Evolutionary conservation across 2,888 invertebrate genomes (phyloP).

Genomic region (Lasioglossum marginatum): DNA sequence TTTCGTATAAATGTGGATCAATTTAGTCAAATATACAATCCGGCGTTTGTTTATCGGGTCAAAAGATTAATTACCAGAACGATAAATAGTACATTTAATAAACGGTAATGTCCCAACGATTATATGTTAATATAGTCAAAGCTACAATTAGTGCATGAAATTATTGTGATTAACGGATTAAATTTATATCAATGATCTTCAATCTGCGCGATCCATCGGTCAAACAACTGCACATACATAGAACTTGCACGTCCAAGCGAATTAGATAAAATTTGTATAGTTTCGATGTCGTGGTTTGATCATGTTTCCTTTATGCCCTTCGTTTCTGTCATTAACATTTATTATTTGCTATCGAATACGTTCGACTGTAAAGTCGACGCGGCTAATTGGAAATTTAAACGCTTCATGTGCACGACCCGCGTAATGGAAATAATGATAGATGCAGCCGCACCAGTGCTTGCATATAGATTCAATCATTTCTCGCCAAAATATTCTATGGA

Average conservation of each 20-base stretch:
- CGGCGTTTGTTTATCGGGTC: neutral
- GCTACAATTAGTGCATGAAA: neutral
- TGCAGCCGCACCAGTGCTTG: conserved; percentile 19
- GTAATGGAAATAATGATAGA: conserved; percentile 34
- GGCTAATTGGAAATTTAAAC: conserved; percentile 17
- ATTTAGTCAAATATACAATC: neutral
- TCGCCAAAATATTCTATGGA: neutral
- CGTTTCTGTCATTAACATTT: neutral
- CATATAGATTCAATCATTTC: conserved; percentile 25
- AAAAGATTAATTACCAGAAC: neutral
- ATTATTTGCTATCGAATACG: conserved; percentile 1
- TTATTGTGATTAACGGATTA: neutral
- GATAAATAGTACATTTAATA: neutral
- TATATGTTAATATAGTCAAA: neutral
- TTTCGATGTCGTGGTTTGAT: neutral
- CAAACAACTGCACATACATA: neutral
- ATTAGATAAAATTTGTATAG: neutral
- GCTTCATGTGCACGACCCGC: neutral
- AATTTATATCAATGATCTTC: neutral
- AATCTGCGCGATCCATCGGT: neutral
- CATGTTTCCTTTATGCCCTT: neutral
- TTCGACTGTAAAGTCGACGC: neutral
- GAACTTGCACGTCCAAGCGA: neutral
- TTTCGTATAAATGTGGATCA: neutral
- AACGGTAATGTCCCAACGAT: neutral